Evolutionary conservation across 2,888 invertebrate species (phyloP).

Genomic region (Folsomia manolachei): DNA sequence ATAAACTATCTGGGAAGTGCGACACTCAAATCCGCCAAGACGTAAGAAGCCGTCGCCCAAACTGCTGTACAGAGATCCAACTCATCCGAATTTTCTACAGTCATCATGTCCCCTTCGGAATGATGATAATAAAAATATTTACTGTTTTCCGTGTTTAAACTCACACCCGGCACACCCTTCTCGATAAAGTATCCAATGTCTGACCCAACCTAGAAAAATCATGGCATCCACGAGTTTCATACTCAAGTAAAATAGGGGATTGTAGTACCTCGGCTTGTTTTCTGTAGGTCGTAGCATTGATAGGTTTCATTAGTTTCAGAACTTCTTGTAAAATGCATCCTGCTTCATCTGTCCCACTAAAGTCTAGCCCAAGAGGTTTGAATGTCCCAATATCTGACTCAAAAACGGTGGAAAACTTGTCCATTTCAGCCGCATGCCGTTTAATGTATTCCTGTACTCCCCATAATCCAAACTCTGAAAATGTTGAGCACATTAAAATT

Average conservation of each 20-base stretch:
- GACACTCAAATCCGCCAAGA: conserved; percentile 70
- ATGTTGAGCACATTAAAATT: too few species aligned
- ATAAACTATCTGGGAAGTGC: conserved; percentile 65
- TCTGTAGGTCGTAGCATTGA: conserved; percentile 66
- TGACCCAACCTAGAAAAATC: too few species aligned
- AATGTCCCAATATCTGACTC: conserved; percentile 83
- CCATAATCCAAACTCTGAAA: conserved; percentile 69
- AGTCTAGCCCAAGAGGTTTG: conserved; percentile 66
- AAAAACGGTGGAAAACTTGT: conserved; percentile 61
- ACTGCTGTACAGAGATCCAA: conserved; percentile 73
- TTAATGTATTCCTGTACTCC: conserved; percentile 67
- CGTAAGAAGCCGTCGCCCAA: conserved; percentile 73
- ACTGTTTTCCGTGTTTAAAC: conserved; percentile 64
- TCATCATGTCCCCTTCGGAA: conserved; percentile 74
- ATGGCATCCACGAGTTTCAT: too few species aligned
- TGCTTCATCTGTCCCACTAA: conserved; percentile 62
- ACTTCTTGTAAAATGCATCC: conserved; percentile 68
- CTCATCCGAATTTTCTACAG: conserved; percentile 66
- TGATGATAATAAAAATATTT: conserved; percentile 58
- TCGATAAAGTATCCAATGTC: conserved; percentile 66
- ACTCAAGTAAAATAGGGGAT: too few species aligned
- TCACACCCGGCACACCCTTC: conserved; percentile 68
- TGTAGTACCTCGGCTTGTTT: conserved; percentile 56
- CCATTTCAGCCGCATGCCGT: conserved; percentile 60
- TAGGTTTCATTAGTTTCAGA: conserved; percentile 63